These are phyloP conservation scores for Halictus rubicundus DNA, from an alignment of 1,140 invertebrate species.

Conservation along the genomic window DNA sequence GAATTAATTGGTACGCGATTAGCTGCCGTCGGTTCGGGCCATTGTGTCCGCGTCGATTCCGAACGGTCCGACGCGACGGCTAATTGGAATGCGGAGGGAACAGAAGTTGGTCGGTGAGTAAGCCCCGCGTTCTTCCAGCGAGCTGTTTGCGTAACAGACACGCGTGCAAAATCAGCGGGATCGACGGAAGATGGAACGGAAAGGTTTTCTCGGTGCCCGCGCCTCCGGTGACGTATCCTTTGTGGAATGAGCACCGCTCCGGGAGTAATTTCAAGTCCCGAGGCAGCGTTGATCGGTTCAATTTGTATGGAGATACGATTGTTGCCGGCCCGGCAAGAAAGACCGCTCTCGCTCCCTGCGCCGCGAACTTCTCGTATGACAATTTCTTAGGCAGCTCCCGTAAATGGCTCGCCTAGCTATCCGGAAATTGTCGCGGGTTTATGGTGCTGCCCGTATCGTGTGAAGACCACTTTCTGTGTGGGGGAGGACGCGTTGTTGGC, in stretches of 20 bases:
- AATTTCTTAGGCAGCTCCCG: slow-evolving; percentile 7
- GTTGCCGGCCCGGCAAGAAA: neutral
- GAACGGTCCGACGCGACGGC: slow-evolving; percentile 11
- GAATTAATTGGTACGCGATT: slow-evolving; percentile 53
- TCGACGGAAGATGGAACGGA: neutral
- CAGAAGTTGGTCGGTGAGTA: neutral
- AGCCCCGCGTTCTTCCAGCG: neutral
- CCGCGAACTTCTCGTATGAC: slow-evolving; percentile 12
- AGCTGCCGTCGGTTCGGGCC: slow-evolving; percentile 18
- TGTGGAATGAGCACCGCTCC: slow-evolving; percentile 13
- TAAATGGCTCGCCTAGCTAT: slow-evolving; percentile 12
- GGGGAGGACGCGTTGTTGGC: too few species aligned
- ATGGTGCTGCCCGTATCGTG: too few species aligned
- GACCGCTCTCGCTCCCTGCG: neutral
- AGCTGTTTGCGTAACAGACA: slow-evolving; percentile 9
- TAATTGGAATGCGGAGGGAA: slow-evolving; percentile 23
- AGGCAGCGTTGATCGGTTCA: slow-evolving; percentile 9
- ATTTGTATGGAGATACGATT: slow-evolving; percentile 33
- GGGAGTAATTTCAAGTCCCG: neutral
- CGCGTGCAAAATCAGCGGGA: neutral
- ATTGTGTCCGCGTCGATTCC: slow-evolving; percentile 36
- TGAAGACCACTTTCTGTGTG: too few species aligned
- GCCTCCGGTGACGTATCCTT: slow-evolving; percentile 5
- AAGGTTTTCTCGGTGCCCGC: neutral
- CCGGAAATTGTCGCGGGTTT: slow-evolving; percentile 15